Evolutionary conservation across 1,140 invertebrate species (phyloP).

Genomic region (Pentalonia nigronervosa): DNA sequence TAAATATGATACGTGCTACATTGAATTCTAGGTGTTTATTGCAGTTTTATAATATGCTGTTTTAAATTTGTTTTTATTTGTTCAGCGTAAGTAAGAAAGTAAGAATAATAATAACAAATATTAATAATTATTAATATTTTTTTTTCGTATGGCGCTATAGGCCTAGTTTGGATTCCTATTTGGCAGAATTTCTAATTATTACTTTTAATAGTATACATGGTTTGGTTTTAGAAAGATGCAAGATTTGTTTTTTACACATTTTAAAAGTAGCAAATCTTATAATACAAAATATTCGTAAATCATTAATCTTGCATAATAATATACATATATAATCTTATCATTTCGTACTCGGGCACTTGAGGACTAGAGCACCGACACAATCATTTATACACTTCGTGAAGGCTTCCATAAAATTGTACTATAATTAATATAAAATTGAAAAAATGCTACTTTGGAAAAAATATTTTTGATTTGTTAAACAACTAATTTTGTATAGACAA

Average conservation of each 20-base stretch:
- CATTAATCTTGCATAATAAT: not conserved
- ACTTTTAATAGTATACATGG: not conserved
- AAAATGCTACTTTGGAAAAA: not conserved
- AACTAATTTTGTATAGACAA: not conserved
- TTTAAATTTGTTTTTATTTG: not conserved
- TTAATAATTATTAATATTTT: too few relatives aligned
- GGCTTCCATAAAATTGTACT: not conserved
- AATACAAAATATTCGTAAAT: not conserved
- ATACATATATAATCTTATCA: not conserved
- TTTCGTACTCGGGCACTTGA: not conserved
- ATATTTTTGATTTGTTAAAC: not conserved
- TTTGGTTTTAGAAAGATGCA: not conserved
- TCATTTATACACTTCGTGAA: not conserved
- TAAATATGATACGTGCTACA: not conserved
- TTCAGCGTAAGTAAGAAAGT: not conserved
- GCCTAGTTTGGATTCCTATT: too few relatives aligned
- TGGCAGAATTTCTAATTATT: too few relatives aligned
- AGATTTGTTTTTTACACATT: not conserved
- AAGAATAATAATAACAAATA: not conserved
- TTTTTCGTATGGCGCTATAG: too few relatives aligned
- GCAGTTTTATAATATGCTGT: not conserved
- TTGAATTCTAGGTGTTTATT: not conserved
- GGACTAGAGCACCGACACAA: not conserved
- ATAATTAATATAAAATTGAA: not conserved
- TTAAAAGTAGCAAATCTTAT: not conserved